These are phyloP conservation scores for Neuroterus valhalla DNA, from an alignment of 1,140 invertebrate genomes.

Conservation along the genomic window DNA sequence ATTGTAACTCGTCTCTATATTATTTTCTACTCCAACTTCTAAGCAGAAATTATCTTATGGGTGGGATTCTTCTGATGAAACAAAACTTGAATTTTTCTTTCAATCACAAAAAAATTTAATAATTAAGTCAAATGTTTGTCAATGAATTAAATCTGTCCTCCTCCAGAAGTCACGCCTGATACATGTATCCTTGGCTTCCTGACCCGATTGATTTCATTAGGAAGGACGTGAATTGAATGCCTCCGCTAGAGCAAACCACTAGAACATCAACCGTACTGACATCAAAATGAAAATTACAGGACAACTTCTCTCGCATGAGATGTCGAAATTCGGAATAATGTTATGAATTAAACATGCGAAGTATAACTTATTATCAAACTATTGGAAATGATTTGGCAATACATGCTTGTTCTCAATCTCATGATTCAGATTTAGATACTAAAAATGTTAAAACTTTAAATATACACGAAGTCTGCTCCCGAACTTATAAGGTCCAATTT, in stretches of 20 bases:
- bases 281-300: not conserved
- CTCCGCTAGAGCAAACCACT: not conserved
- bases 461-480: no score
- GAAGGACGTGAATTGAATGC: constrained; percentile 48
- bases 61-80: not conserved
- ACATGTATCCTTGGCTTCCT: constrained; percentile 30
- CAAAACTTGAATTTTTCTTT: not conserved
- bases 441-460: no score
- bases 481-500: no score
- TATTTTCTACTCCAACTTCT: no score
- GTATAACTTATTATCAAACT: no score
- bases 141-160: not conserved
- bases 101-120: not conserved
- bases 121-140: constrained; percentile 12
- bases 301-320: not conserved
- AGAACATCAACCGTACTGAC: constrained; percentile 3
- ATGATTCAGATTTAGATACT: no score
- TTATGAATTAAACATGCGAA: not conserved
- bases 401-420: no score
- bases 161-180: not conserved
- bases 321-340: not conserved
- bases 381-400: no score
- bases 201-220: constrained; percentile 52
- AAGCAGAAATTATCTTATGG: no score
- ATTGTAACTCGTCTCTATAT: no score